Evolutionary conservation across 2,888 invertebrate species (phyloP), one percentile per base, ranked within the genome.

Genomic region (Gortyna flavago): DNA sequence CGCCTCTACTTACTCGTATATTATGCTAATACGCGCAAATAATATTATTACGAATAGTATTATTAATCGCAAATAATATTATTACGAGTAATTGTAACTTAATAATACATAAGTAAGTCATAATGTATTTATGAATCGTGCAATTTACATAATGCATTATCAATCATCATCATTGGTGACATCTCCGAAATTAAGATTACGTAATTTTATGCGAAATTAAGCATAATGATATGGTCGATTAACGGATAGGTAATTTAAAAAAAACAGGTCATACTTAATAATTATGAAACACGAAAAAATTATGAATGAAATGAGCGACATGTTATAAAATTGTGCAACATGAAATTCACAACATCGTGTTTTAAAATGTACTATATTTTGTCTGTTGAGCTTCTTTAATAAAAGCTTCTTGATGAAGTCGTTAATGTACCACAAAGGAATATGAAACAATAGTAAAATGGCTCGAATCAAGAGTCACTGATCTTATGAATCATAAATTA

Each of bases 401-500:
- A 69, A 78, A 70, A 68, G 32, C 48, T 74, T 61, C 71, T 64
- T 70, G 66, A 81, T 68, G 66, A 84, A 81, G 54, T 59, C 57
- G 59, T 78, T 74, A 73, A 76, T 78, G 57, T 64, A 41, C 62
- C 48, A 62, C 48, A 80, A 77, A 72, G 48, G 35, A 72, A 66
- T 69, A 62, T 81, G 69, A 78, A 81, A 79, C 77, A 86, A 78
- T 71, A n/a, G 59, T 67, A 75, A 75, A 62, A 75, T 41, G 21
- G 54, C 7, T 70, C 3, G 29, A 73, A 81, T 72, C 35, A 72
- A 75, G 66, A 86, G 82, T 78, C 81, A 81, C 48, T 81, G 81
- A 79, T 83, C 81, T 78, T 41, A 72, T 83, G 83, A 85, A 79
- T 87, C 87, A 82, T 80, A 86, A 80, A 83, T 80, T 75, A 81